Conservation (phyloP, 1,140 invertebrate species). For the Calephelis nemesis region DNA sequence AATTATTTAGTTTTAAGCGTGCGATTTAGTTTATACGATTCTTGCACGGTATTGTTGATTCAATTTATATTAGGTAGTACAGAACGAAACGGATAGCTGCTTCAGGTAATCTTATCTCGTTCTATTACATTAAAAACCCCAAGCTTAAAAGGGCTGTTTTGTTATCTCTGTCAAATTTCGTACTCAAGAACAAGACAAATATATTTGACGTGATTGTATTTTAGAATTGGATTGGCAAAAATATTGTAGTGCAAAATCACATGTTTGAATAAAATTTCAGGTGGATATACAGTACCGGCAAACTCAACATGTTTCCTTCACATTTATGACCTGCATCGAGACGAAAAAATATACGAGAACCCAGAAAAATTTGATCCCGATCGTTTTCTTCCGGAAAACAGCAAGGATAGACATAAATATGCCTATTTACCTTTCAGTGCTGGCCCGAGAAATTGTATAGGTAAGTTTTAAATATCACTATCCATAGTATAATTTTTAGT, state of each 20-base stretch:
- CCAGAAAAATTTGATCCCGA: conserved; percentile 82
- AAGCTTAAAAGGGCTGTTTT: no score
- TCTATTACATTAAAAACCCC: no score
- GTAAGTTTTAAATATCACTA: conserved; percentile 35
- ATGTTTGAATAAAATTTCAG: conserved; percentile 38
- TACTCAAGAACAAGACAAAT: no score
- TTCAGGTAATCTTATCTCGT: no score
- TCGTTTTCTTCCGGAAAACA: conserved; percentile 77
- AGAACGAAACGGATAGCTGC: no score
- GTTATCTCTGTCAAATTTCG: no score
- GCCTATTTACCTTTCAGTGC: conserved; percentile 85
- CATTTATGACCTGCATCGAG: conserved; percentile 78
- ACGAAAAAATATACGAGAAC: conserved; percentile 77
- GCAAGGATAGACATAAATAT: conserved; percentile 70
- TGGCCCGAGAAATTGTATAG: conserved; percentile 82
- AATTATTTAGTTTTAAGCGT: no score
- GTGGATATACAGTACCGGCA: conserved; percentile 75
- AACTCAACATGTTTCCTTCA: conserved; percentile 80
- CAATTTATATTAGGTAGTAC: no score
- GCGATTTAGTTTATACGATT: no score
- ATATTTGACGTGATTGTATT: no score
- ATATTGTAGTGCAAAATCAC: neutral
- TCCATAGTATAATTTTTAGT: no score
- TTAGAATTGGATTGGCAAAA: neutral
- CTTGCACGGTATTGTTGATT: no score